A percentile compares a stretch with the other conserved stretches of the same genome.
These are phyloP conservation scores for Cactoblastis cactorum DNA, from an alignment of 2,888 invertebrate genomes.

Conservation along the genomic window DNA sequence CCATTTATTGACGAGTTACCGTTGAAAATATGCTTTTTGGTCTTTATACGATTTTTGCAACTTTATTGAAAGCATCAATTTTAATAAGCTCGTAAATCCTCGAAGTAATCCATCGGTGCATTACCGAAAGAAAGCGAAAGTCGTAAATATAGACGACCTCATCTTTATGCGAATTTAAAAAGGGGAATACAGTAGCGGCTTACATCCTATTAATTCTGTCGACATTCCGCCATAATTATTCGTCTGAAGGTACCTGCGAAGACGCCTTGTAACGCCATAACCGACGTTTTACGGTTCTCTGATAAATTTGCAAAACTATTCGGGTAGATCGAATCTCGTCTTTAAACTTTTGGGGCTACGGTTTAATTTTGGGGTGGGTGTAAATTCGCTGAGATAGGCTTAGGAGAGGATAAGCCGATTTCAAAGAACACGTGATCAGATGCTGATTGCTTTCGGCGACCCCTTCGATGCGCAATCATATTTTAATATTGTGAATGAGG, in stretches of 20 bases:
- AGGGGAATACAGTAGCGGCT: conserved; percentile 43
- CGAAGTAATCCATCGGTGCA: conserved; percentile 5
- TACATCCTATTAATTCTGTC: conserved; percentile 68
- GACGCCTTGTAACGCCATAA: conserved; percentile 48
- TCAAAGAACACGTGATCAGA: conserved; percentile 73
- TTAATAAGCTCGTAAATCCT: conserved; percentile 4
- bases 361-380: conserved; percentile 34
- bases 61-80: background rate
- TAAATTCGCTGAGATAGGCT: conserved; percentile 42
- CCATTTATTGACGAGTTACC: background rate
- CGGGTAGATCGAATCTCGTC: conserved; percentile 29
- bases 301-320: conserved; percentile 17
- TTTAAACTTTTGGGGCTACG: conserved; percentile 29
- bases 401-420: conserved; percentile 64
- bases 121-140: conserved; percentile 16
- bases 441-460: conserved; percentile 63
- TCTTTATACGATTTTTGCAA: background rate
- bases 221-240: conserved; percentile 72
- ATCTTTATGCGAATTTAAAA: conserved; percentile 32
- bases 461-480: conserved; percentile 55
- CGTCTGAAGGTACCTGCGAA: conserved; percentile 64
- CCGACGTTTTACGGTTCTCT: conserved; percentile 38
- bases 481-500: conserved; percentile 72
- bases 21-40: background rate
- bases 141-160: conserved; percentile 26